Evolutionary conservation across 2,888 invertebrate genomes (phyloP), one percentile per base, ranked within the genome.

Genomic region (Erebia epiphron): DNA sequence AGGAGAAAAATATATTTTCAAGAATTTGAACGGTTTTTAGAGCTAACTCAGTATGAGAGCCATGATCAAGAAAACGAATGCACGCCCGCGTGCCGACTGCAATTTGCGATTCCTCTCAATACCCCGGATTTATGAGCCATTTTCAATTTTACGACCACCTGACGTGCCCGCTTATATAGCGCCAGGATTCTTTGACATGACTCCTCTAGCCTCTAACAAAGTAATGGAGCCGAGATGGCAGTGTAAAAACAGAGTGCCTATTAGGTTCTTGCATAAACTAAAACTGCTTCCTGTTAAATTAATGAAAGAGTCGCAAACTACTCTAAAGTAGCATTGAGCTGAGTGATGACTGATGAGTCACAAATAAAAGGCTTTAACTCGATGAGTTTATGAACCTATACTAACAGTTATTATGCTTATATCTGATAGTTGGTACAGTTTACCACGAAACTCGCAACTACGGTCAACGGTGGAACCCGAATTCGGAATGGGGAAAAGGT

Each of bases 51-150:
- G 75, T 62, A 73, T 76, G 77, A 81, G 74, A 76, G 76, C 78
- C 76, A 79, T 85, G 85, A 87, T 88, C 83, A 85, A 86, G 83
- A 80, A 82, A 77, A 77, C 79, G 81, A 86, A 86, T 88, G 87
- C 85, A 80, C 84, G 84, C 79, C 83, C 82, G 85, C 86, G 88
- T 87, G 83, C 86, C 84, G 85, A 82, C 82, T 80, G 85, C 86
- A 85, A 88, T 88, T 88, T 88, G 88, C 83, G 82, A 86, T 83
- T 85, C 80, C 78, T 77, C 82, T 87, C 85, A 87, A 86, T 88
- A 86, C 86, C 80, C 79, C 78, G 84, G 86, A 88, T 90, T 90
- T 89, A 88, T 87, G 88, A 88, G 85, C 83, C 85, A 86, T 89
- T 88, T 88, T 82, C 83, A 83, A 89, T 86, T 90, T 91, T 90